These are phyloP conservation scores for Cathartes aura DNA, from an alignment of 2,113 vertebrate genomes.

Conservation along the genomic window DNA sequence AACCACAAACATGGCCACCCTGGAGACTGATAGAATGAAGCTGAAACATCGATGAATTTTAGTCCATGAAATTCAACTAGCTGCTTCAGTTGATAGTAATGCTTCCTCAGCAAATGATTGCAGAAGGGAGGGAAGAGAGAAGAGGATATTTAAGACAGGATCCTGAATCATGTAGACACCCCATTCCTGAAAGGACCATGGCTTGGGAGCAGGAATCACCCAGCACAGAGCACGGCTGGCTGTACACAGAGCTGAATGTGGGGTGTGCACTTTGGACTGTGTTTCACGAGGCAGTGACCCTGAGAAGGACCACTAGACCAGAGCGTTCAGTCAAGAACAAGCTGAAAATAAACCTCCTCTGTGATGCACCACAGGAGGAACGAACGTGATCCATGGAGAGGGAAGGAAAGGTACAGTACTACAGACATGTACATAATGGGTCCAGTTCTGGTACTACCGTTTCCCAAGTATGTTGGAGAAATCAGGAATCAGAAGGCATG, in stretches of 20 bases:
- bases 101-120: not conserved
- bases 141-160: not conserved
- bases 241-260: not conserved
- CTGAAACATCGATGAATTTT: not conserved
- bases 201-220: not conserved
- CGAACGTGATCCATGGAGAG: accelerated
- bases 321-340: not conserved
- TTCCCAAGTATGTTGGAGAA: not conserved
- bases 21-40: not conserved
- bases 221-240: not conserved
- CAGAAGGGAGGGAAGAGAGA: not conserved
- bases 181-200: not conserved
- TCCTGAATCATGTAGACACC: not conserved
- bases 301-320: not conserved
- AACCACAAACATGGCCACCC: not conserved
- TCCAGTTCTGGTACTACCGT: not conserved
- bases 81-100: not conserved
- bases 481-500: not conserved
- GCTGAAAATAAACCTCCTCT: not conserved
- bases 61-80: not conserved
- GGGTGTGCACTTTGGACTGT: not conserved
- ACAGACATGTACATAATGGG: not conserved
- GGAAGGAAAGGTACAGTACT: not conserved
- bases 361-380: not conserved
- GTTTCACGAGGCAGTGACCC: accelerated